Conservation (phyloP, 2,113 vertebrate species). For the Coregonus clupeaformis region DNA sequence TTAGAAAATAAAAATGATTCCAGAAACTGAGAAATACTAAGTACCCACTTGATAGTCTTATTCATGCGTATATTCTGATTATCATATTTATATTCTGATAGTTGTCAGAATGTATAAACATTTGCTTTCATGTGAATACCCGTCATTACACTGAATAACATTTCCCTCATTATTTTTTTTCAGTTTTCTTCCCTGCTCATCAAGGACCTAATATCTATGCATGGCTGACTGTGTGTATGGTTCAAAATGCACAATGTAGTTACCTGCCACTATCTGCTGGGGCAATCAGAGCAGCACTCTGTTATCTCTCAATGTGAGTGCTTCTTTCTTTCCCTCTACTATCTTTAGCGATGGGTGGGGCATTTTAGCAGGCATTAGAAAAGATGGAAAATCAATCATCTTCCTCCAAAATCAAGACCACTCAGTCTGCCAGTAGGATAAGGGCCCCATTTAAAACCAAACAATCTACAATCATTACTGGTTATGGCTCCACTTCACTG, state of each 20-base stretch:
- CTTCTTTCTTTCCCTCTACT: conserved; percentile 35
- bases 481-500: neutral
- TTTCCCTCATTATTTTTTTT: neutral
- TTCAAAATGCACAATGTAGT: conserved; percentile 28
- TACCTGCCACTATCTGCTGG: conserved; percentile 44
- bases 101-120: conserved; percentile 33
- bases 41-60: neutral
- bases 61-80: neutral
- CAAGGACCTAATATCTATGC: conserved; percentile 22
- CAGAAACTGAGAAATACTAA: conserved; percentile 19
- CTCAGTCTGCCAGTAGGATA: conserved; percentile 13
- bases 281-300: conserved; percentile 39
- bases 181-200: neutral
- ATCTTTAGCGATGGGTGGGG: conserved; percentile 43
- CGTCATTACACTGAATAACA: neutral
- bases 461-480: neutral
- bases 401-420: conserved; percentile 11
- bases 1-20: conserved; percentile 9
- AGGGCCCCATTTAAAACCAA: too few species aligned
- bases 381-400: conserved; percentile 36
- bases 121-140: conserved; percentile 1
- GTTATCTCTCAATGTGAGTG: conserved; percentile 47
- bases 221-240: conserved; percentile 18
- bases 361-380: conserved; percentile 35
- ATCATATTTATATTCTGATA: neutral